Evolutionary conservation across 1,140 invertebrate species (phyloP), one percentile per base, ranked within the genome.

Genomic region (Drosophila kikkawai): DNA sequence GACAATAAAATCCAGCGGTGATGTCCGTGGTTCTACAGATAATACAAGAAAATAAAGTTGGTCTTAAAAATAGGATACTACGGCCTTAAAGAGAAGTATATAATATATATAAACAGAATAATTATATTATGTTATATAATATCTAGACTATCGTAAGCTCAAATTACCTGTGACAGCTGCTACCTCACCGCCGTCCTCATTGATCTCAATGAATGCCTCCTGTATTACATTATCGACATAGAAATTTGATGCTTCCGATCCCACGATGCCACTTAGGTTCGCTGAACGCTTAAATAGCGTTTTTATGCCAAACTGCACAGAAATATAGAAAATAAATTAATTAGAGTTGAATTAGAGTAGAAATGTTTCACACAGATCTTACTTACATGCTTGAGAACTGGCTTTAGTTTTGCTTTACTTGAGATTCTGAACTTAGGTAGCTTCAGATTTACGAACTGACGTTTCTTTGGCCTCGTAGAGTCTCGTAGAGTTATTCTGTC

Each of bases 141-240:
- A n/a, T 17, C 4, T 15, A 39, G 26, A 29, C 26, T 29, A 6
- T 29, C 26, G 26, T 6, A 6, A 29, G 5, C 26, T 29, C 26
- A 29, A 39, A 7, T 39, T 50, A 48, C 47, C 47, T 50, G 9
- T 6, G 8, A 1, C 2, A 50, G 48, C 0, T 2, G 48, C 5
- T 32, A 8, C 15, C 15, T 17, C 26, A 32, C 4, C 5, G 26
- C 48, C 48, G 8, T n/a, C n/a, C 26, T 50, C 48, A 7, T 29
- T 17, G 48, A 50, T n/a, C 48, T 50, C 48, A 32, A 50, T 50
- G 48, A 32, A 50, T 32, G 48, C 48, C 2, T 32, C 4, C 26
- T 50, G 48, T 32, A 50, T 32, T 32, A 50, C 1, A 29, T 50
- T 15, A n/a, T 32, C 15, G 26, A 50, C 1, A 32, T 32, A 17